These are phyloP conservation scores for Hymenopus coronatus DNA, from an alignment of 2,888 invertebrate species.

Conservation along the genomic window DNA sequence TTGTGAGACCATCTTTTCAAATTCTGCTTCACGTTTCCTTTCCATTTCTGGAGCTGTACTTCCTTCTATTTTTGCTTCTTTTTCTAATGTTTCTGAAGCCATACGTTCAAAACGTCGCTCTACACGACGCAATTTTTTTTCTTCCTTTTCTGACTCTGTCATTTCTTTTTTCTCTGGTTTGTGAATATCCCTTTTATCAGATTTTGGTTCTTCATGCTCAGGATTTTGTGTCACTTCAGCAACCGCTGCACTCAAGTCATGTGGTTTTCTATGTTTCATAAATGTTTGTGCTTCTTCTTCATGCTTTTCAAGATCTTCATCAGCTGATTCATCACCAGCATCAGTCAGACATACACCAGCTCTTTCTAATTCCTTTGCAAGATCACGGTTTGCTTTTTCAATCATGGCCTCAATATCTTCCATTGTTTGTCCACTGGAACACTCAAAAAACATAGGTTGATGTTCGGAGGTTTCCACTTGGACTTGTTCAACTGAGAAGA, in stretches of 20 bases:
- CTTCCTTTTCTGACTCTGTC: conserved; percentile 38
- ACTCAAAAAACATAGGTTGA: conserved; percentile 50
- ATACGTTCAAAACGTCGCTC: conserved; percentile 53
- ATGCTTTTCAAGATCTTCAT: conserved; percentile 42
- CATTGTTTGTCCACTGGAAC: neutral
- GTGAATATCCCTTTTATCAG: conserved; percentile 20
- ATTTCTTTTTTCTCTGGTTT: neutral
- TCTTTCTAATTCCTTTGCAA: conserved; percentile 1
- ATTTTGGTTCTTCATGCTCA: conserved; percentile 8
- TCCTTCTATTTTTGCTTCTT: conserved; percentile 41
- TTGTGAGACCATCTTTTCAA: conserved; percentile 51
- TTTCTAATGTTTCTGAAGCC: conserved; percentile 50
- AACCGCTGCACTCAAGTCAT: neutral
- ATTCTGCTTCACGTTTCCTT: conserved; percentile 47
- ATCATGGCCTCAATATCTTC: conserved; percentile 23
- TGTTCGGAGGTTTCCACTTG: conserved; percentile 37
- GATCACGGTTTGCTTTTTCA: conserved; percentile 9
- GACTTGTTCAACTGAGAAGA: neutral
- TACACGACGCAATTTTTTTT: conserved; percentile 48
- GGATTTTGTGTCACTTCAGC: neutral
- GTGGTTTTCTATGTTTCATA: conserved; percentile 25
- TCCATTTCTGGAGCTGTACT: conserved; percentile 45
- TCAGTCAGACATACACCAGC: neutral
- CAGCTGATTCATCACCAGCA: conserved; percentile 24
- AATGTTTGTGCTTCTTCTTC: conserved; percentile 30